Evolutionary conservation across 2,113 vertebrate species (phyloP).

Genomic region (Engystomops pustulosus): DNA sequence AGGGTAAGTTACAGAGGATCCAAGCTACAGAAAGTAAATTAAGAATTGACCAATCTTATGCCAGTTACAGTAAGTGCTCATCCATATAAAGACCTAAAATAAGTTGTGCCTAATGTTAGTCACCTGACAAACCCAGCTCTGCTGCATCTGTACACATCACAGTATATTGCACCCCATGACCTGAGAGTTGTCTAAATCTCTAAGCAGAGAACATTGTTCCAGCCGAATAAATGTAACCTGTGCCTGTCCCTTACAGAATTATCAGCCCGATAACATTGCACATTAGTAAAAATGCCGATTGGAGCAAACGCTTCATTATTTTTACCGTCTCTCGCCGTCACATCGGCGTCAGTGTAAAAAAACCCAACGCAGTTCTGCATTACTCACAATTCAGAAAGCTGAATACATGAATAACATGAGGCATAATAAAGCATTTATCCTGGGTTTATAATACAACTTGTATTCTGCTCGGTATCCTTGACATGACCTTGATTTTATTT

Average conservation of each 20-base stretch:
- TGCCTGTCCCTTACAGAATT: constrained; percentile 8
- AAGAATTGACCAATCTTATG: no score
- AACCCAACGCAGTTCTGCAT: constrained; percentile 4
- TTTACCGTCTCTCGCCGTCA: constrained; percentile 33
- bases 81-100: background rate
- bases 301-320: constrained; percentile 48
- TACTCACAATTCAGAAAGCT: background rate
- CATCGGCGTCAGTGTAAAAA: background rate
- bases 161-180: background rate
- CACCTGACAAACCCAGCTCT: background rate
- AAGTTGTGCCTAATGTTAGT: background rate
- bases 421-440: constrained; percentile 3
- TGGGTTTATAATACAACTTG: constrained; percentile 7
- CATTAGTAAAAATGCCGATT: constrained; percentile 40
- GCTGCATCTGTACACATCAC: background rate
- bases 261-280: background rate
- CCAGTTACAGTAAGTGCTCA: background rate
- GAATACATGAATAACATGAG: constrained; percentile 39
- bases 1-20: no score
- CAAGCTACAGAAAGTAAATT: no score
- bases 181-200: background rate
- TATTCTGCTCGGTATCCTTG: background rate
- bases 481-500: constrained; percentile 33
- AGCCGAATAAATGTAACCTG: background rate
- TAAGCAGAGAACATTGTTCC: background rate